These are phyloP conservation scores for Pemphredon lugubris DNA, from an alignment of 2,888 invertebrate genomes.

Conservation along the genomic window DNA sequence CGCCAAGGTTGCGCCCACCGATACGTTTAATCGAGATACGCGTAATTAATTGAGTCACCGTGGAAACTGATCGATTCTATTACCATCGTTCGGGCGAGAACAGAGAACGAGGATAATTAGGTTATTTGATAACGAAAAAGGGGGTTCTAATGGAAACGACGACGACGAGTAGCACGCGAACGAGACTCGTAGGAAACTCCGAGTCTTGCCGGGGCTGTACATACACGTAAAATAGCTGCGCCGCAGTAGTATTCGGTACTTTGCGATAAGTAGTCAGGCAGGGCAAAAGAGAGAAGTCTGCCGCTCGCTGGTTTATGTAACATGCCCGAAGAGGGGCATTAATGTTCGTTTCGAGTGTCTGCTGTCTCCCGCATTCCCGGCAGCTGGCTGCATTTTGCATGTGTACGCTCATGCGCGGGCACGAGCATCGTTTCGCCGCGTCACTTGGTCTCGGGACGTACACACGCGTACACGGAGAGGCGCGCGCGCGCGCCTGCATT, in stretches of 20 bases:
- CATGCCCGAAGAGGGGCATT: constrained; percentile 57
- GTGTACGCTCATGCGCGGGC: constrained; percentile 16
- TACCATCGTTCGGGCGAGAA: too few relatives aligned
- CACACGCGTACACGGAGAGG: constrained; percentile 3
- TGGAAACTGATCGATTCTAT: too few relatives aligned
- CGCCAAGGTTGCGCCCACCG: constrained; percentile 3
- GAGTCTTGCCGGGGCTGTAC: too few relatives aligned
- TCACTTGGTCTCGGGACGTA: constrained; percentile 16
- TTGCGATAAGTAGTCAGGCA: constrained; percentile 23
- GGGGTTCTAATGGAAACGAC: too few relatives aligned
- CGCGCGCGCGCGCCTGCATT: constrained; percentile 19
- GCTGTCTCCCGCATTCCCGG: constrained; percentile 71
- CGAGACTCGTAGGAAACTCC: too few relatives aligned
- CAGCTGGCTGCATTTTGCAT: constrained; percentile 63
- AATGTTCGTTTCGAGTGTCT: constrained; percentile 64
- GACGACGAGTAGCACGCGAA: too few relatives aligned
- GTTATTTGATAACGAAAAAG: too few relatives aligned
- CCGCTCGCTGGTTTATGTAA: constrained; percentile 61
- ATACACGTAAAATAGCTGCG: constrained; percentile 17
- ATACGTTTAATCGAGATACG: neutral
- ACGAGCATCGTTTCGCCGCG: constrained; percentile 8
- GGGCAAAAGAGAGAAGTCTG: constrained; percentile 14
- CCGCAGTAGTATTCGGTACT: constrained; percentile 10
- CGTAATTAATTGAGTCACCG: neutral
- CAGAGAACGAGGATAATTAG: too few relatives aligned